phyloP scores from a whole-genome alignment of 1,140 invertebrate genomes.

The Ceratitis capitata region DNA sequence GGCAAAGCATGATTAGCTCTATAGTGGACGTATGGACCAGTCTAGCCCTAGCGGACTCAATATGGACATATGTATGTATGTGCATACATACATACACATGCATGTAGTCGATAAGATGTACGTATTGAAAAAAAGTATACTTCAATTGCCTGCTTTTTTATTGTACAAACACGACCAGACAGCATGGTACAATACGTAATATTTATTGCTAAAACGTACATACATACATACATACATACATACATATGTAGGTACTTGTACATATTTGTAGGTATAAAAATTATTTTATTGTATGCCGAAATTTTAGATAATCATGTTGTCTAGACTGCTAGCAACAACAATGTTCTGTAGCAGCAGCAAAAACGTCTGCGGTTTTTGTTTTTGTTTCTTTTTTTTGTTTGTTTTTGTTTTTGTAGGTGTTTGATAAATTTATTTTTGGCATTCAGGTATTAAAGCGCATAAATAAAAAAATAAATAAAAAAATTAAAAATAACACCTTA shows the following conservation, averaged over 20 bases:
- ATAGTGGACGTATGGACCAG: neutral
- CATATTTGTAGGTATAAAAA: no score
- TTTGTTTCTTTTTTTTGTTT: no score
- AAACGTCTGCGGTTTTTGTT: neutral
- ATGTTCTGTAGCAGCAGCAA: neutral
- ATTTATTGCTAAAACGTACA: neutral
- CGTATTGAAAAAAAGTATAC: neutral
- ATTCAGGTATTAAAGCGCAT: neutral
- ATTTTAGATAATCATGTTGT: conserved; percentile 29
- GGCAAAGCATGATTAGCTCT: neutral
- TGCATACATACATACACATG: neutral
- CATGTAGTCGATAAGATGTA: neutral
- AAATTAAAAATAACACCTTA: neutral
- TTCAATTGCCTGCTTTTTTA: neutral
- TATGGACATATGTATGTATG: neutral
- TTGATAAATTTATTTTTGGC: conserved; percentile 19
- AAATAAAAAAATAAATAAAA: neutral
- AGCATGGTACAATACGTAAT: neutral
- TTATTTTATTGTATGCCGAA: conserved; percentile 1
- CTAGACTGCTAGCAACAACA: neutral
- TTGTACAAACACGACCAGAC: neutral
- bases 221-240: no score
- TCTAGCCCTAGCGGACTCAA: no score
- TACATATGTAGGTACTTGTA: no score
- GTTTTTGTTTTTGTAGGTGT: neutral